Percentiles rank a stretch among this genome's conserved stretches.
Conservation (phyloP, 1,140 invertebrate species). For the Drosophila guanche region DNA sequence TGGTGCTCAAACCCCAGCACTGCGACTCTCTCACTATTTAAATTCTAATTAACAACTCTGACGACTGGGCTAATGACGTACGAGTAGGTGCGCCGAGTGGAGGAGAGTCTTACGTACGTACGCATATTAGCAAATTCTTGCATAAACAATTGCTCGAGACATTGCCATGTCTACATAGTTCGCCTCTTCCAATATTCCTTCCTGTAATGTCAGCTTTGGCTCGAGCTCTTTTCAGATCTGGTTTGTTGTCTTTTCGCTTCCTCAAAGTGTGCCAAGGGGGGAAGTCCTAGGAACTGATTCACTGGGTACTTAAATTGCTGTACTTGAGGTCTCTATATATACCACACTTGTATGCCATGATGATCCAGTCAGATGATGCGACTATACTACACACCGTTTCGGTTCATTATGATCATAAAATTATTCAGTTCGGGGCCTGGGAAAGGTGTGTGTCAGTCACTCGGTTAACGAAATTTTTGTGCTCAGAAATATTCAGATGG, state of each 20-base stretch:
- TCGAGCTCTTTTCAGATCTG: constrained; percentile 23
- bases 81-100: constrained; percentile 48
- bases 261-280: constrained; percentile 20
- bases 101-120: too few species aligned
- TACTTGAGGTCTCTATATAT: constrained; percentile 20
- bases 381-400: neutral
- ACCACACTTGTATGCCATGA: constrained; percentile 17
- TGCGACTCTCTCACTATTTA: constrained; percentile 39
- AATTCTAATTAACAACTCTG: constrained; percentile 58
- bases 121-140: constrained; percentile 49
- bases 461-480: too few species aligned
- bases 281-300: constrained; percentile 46
- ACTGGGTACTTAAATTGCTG: constrained; percentile 8
- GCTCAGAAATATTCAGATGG: too few species aligned
- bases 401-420: constrained; percentile 26
- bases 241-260: constrained; percentile 39
- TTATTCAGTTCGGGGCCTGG: constrained; percentile 2
- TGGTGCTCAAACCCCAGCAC: constrained; percentile 11
- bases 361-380: constrained; percentile 31
- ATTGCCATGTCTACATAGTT: constrained; percentile 1
- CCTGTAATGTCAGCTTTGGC: constrained; percentile 22
- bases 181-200: constrained; percentile 26
- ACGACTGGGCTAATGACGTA: constrained; percentile 48
- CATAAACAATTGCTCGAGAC: constrained; percentile 47
- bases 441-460: neutral